Conservation (phyloP, 2,888 invertebrate genomes). For the Lumbricus terrestris region DNA sequence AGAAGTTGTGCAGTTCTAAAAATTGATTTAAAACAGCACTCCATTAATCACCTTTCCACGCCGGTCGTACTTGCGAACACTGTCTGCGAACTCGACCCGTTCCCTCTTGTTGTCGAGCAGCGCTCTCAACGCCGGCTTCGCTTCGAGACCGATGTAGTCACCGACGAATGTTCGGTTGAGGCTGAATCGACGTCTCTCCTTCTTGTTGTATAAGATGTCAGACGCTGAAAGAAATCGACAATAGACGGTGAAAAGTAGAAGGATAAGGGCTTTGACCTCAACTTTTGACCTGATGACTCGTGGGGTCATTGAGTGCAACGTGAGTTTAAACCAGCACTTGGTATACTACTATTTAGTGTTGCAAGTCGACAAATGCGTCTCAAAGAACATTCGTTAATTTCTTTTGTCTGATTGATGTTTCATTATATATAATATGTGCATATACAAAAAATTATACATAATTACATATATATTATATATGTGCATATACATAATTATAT, state of each 20-base stretch:
- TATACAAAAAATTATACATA: no score
- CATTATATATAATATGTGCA: no score
- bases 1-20: no score
- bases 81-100: slow-evolving; percentile 69
- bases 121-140: slow-evolving; percentile 64
- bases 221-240: slow-evolving; percentile 54
- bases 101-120: slow-evolving; percentile 67
- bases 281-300: no score
- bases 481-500: no score
- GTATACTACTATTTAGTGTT: no score
- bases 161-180: slow-evolving; percentile 70
- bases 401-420: not conserved
- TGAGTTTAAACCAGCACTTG: no score
- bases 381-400: not conserved
- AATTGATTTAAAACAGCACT: no score
- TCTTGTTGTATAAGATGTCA: slow-evolving; percentile 63
- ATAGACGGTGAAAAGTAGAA: not conserved
- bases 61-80: slow-evolving; percentile 69
- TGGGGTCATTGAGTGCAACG: no score
- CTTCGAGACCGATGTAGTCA: slow-evolving; percentile 71
- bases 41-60: slow-evolving; percentile 71
- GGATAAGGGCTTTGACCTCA: no score
- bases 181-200: slow-evolving; percentile 67
- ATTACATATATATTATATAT: no score
- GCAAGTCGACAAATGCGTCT: not conserved